These are phyloP conservation scores for Helarctos malayanus DNA, from an alignment of 2,797 vertebrate species.

Conservation along the genomic window DNA sequence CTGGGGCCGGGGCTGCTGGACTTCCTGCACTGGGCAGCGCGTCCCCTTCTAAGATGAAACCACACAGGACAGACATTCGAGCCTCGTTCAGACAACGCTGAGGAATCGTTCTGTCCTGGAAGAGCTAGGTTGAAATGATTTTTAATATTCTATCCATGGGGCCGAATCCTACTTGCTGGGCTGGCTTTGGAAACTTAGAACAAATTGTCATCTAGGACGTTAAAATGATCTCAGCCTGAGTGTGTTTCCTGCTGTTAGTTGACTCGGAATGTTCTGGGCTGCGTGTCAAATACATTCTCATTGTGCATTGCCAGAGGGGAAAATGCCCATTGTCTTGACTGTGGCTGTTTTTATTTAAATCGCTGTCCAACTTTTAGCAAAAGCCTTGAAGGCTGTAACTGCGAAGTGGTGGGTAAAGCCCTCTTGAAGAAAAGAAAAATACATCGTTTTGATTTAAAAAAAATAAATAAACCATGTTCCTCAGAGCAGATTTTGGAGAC, in stretches of 20 bases:
- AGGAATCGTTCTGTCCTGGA: not conserved
- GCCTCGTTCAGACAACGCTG: not conserved
- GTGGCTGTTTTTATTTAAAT: slow-evolving; percentile 78
- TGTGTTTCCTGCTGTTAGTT: slow-evolving; percentile 82
- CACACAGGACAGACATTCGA: not conserved
- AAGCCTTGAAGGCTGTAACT: slow-evolving; percentile 69
- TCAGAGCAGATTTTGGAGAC: not conserved
- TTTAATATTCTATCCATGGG: slow-evolving; percentile 10
- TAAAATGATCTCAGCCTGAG: slow-evolving; percentile 81
- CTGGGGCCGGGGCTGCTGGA: fast-evolving
- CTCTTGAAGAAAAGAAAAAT: slow-evolving; percentile 20
- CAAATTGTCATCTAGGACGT: slow-evolving; percentile 80
- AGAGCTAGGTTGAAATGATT: not conserved
- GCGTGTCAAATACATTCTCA: slow-evolving; percentile 80
- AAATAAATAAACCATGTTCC: not conserved
- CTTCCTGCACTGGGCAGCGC: not conserved
- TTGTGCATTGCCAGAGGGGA: slow-evolving; percentile 69
- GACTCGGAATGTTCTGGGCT: slow-evolving; percentile 86
- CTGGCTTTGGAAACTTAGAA: slow-evolving; percentile 79
- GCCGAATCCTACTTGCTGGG: slow-evolving; percentile 66
- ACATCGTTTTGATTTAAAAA: not conserved
- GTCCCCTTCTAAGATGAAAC: not conserved
- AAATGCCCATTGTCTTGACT: slow-evolving; percentile 79
- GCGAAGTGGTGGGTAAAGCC: not conserved
- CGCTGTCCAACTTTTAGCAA: slow-evolving; percentile 44